Conservation (phyloP, 30 jellyfish, hydroid and myxozoan species). For the Turritopsis rubra region DNA sequence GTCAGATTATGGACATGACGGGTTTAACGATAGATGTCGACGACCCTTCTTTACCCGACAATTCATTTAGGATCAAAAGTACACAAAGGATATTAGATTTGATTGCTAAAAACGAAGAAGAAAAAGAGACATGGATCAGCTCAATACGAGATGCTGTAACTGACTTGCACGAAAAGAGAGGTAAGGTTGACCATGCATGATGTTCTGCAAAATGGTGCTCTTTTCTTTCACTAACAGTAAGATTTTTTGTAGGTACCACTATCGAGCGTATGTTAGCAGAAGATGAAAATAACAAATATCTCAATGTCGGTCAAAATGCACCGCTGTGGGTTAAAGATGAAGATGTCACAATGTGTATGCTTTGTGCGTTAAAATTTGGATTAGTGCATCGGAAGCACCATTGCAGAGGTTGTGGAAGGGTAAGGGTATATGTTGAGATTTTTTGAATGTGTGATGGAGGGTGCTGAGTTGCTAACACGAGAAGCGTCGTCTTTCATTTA, state of each 20-base stretch:
- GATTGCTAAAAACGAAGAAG: constrained; percentile 67
- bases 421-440: constrained; percentile 4
- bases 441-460: neutral
- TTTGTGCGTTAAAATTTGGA: constrained; percentile 92
- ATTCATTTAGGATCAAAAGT: constrained; percentile 77
- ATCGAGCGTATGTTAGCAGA: constrained; percentile 24
- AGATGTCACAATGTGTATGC: constrained; percentile 96
- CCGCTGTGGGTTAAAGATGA: constrained; percentile 98
- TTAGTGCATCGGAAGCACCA: constrained; percentile 87
- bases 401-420: constrained; percentile 99
- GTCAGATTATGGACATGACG: constrained; percentile 90
- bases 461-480: neutral
- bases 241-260: too few relatives aligned
- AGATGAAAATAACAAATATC: neutral
- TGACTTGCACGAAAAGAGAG: constrained; percentile 81
- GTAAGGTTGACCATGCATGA: too few relatives aligned
- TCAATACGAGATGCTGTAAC: constrained; percentile 59
- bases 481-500: constrained; percentile 10
- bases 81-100: constrained; percentile 87
- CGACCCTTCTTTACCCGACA: constrained; percentile 43
- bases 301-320: constrained; percentile 73
- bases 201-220: too few relatives aligned
- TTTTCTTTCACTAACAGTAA: too few relatives aligned
- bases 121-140: constrained; percentile 63
- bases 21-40: constrained; percentile 76